Evolutionary conservation across 2,113 vertebrate species (phyloP).

Genomic region (Oncorhynchus kisutch): DNA sequence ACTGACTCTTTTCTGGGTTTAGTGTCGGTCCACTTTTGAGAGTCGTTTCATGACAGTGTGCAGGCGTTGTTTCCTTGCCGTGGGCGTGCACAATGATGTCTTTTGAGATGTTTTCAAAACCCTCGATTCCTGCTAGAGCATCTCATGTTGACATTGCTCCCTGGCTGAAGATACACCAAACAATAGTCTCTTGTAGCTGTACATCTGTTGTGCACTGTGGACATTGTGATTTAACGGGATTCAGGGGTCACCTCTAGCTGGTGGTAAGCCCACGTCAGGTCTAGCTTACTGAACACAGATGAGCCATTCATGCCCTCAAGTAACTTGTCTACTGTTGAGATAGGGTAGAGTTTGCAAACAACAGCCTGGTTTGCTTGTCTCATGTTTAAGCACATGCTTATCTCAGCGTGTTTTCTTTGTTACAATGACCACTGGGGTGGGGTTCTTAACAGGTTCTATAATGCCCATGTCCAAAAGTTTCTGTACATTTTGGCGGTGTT

Average conservation of each 20-base stretch:
- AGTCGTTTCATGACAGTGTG: too few relatives aligned
- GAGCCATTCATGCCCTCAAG: slow-evolving; percentile 33
- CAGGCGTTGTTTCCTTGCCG: too few relatives aligned
- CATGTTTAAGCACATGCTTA: slow-evolving; percentile 36
- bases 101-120: too few relatives aligned
- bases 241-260: slow-evolving; percentile 33
- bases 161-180: slow-evolving; percentile 35
- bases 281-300: slow-evolving; percentile 29
- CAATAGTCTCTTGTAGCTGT: slow-evolving; percentile 40
- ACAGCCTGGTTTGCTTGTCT: slow-evolving; percentile 27
- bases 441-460: slow-evolving; percentile 16
- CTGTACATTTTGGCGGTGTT: background rate
- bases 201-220: slow-evolving; percentile 31
- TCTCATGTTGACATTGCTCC: slow-evolving; percentile 38
- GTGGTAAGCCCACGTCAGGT: slow-evolving; percentile 45
- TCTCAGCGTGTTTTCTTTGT: slow-evolving; percentile 27
- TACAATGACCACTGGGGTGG: slow-evolving; percentile 26
- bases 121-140: slow-evolving; percentile 26
- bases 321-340: slow-evolving; percentile 34
- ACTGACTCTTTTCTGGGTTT: too few relatives aligned
- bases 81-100: too few relatives aligned
- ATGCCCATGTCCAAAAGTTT: slow-evolving; percentile 33
- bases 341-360: slow-evolving; percentile 20
- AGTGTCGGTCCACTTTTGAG: too few relatives aligned
- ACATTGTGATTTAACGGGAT: slow-evolving; percentile 32